These are phyloP conservation scores for Taurulus bubalis DNA, from an alignment of 2,113 vertebrate genomes.

Conservation along the genomic window DNA sequence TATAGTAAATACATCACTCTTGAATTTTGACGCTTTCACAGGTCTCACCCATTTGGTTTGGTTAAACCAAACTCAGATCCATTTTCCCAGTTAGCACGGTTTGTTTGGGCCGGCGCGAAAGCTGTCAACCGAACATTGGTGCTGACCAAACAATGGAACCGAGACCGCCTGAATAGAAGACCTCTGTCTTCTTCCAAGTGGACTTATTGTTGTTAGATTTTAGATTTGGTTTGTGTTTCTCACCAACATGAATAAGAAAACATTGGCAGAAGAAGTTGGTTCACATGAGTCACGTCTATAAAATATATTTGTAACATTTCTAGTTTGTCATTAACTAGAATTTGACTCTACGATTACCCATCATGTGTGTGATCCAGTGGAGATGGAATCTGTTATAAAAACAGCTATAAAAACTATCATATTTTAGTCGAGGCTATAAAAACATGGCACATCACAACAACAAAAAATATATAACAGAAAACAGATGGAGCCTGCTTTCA, in stretches of 20 bases:
- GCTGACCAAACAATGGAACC: too few relatives aligned
- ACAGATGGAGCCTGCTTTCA: background rate
- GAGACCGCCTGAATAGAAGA: too few relatives aligned
- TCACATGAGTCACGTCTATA: conserved; percentile 5
- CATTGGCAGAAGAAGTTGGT: background rate
- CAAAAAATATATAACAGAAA: background rate
- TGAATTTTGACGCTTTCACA: too few relatives aligned
- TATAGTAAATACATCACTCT: too few relatives aligned
- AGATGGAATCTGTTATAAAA: background rate
- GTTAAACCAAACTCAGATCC: too few relatives aligned
- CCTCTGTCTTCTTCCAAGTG: too few relatives aligned
- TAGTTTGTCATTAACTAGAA: conserved; percentile 64
- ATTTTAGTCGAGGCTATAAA: conserved; percentile 4
- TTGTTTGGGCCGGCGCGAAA: too few relatives aligned
- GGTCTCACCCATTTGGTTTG: too few relatives aligned
- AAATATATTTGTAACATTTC: conserved; percentile 18
- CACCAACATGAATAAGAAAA: background rate
- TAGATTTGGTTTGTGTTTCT: background rate
- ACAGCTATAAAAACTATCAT: conserved; percentile 9
- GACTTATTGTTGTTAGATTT: too few relatives aligned
- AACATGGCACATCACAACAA: background rate
- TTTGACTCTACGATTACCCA: conserved; percentile 6
- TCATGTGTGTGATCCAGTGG: conserved; percentile 8
- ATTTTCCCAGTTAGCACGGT: too few relatives aligned
- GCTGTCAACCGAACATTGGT: too few relatives aligned